Base-by-base conservation (phyloP, 2,113 vertebrate species). In the Labeo catla region DNA sequence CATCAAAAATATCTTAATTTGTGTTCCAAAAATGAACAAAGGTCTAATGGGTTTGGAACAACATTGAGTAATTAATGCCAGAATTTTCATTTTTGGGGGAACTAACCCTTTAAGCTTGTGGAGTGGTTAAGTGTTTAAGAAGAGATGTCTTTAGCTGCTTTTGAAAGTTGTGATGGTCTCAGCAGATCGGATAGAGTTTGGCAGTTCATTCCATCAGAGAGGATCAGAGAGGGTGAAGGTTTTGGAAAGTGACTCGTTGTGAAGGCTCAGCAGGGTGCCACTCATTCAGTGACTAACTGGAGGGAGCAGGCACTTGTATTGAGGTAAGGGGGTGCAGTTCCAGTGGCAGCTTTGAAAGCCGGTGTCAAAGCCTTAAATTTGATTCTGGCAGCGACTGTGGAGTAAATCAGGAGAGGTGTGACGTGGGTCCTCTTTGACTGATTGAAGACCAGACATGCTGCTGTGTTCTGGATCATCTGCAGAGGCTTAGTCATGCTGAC, bases 231-330 rank as follows among this genome's bases (percentile, higher is more conserved):
- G 2, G 68, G 8, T 72, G 2, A 45, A 45, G 8, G 19, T 72
- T 72, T 72, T 72, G 68, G 36, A 72, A 72, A 72, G 11, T 45
- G 16, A 72, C 63, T 72, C 9, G 19, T 72, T 72, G 39, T 72
- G 68, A 45, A 72, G 39, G 8, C 19, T 19, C 68, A 45, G 68
- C 19, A 45, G 21, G 68, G 2, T 10, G 8, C 19, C 68, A 72
- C 68, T 72, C 68, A 11, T 72, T 72, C 8, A 43, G 8, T 72
- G 16, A 45, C 39, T 28, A 66, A 66, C 28, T 66, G 63, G 63
- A 65, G 61, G 61, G 23, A 28, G 63, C 23, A 65, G 28, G 13
- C 63, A 65, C 4, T 65, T 28, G 63, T 34, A 65, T 28, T 65
- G 65, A 66, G 65, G 65, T 66, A 15, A 59, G 57, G 19, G 57